Percentiles rank a stretch among this genome's conserved stretches.
These are phyloP conservation scores for Willowsia nigromaculata DNA, from an alignment of 2,888 invertebrate genomes.

Conservation along the genomic window DNA sequence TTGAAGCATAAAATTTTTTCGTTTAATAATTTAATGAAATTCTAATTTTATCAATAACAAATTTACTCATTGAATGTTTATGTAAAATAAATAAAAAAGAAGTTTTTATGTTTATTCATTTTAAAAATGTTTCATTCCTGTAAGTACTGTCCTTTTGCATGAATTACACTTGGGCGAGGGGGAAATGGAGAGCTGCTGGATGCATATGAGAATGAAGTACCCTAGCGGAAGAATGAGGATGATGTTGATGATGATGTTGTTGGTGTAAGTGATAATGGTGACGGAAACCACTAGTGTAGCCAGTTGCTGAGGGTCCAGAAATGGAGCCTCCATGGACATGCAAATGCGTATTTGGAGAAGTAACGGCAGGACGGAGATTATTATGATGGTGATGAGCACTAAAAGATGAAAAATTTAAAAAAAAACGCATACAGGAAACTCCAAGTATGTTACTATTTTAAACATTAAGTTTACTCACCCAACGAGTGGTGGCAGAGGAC, in stretches of 20 bases:
- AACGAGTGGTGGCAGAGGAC: constrained; percentile 45
- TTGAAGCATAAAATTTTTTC: neutral
- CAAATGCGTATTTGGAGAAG: neutral
- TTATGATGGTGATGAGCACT: constrained; percentile 48
- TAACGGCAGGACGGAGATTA: constrained; percentile 13
- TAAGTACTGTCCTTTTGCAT: no score
- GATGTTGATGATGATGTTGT: constrained; percentile 43
- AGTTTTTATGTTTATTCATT: no score
- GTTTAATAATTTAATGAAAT: no score
- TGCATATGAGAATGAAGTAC: constrained; percentile 35
- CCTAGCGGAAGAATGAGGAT: constrained; percentile 24
- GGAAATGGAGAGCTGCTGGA: constrained; percentile 39
- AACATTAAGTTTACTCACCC: neutral
- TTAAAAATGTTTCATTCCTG: no score
- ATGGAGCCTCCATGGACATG: constrained; percentile 35
- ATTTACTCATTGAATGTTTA: no score
- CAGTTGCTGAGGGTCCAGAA: neutral
- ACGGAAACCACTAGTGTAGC: constrained; percentile 9
- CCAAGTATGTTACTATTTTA: neutral
- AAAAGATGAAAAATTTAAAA: neutral
- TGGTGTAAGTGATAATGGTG: constrained; percentile 36
- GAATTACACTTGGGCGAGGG: neutral
- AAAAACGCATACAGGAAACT: neutral
- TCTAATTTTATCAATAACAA: no score
- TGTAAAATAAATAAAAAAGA: no score